Base-by-base conservation (phyloP, 1,140 invertebrate genomes). In the Hylaeus volcanicus region DNA sequence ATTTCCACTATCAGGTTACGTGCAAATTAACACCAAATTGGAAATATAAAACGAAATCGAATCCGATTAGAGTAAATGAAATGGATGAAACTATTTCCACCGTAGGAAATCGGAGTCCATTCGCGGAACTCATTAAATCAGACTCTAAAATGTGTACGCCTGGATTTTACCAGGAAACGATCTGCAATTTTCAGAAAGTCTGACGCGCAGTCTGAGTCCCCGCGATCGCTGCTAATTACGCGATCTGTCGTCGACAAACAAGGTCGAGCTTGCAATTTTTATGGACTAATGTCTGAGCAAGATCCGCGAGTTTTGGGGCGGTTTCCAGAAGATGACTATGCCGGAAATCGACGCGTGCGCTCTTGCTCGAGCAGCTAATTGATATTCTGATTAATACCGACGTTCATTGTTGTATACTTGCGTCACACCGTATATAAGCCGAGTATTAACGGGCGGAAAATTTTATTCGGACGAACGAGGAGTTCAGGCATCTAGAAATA, bases 261-360 rank as follows among this genome's bases (percentile, higher is more conserved):
- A 60, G 74, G 74, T 69, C 55, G 74, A 56, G 74, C 39, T 45
- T 77, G 64, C 41, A 77, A 77, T 56, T 77, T 77, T 77, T 77
- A 77, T 77, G 41, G 65, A 43, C 55, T 77, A 77, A 77, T 77
- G 74, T 77, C 74, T 77, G 74, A 77, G 74, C n/a, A 66, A 41
- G 51, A 41, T n/a, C 14, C 26, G 12, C 14, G 41, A 65, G 4
- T 65, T 64, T 11, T 51, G 26, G 45, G 39, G 11, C 45, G 43
- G 12, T 65, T 69, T 58, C 37, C 65, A 69, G 65, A 77, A 77
- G 70, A 26, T 60, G 63, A 63, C 43, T 61, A 12, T 26, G 12
- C 53, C 0, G 55, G 26, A 6, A 41, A 70, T 77, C 74, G 74
- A 76, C 60, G 74, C 41, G 43, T n/a, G 12, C 41, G 41, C n/a